Conservation (phyloP, 2,113 vertebrate genomes). For the Pontoporia blainvillei region DNA sequence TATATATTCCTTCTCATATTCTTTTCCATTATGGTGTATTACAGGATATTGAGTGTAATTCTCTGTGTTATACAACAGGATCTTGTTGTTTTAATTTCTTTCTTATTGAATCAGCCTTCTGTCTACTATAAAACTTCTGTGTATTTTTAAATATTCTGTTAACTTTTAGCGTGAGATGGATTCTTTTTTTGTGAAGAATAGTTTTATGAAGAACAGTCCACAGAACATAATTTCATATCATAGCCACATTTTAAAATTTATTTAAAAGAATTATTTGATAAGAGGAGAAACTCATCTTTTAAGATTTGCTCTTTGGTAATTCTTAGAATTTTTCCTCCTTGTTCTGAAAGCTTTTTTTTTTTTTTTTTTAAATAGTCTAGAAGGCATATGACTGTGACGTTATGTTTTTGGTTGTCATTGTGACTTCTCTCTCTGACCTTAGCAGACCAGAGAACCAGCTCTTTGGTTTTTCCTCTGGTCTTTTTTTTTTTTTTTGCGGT, state of each 20-base stretch:
- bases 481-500: no score
- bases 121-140: not conserved
- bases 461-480: not conserved
- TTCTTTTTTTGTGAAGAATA: not conserved
- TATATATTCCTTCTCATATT: not conserved
- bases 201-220: not conserved
- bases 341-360: not conserved
- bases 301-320: not conserved
- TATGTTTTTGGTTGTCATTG: not conserved
- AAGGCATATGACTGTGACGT: not conserved
- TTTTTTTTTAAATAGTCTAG: not conserved
- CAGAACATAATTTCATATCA: conserved; percentile 17
- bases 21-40: not conserved
- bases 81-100: not conserved
- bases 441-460: not conserved
- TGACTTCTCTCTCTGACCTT: not conserved
- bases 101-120: not conserved
- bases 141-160: not conserved
- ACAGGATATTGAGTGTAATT: not conserved
- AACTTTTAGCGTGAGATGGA: not conserved
- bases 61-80: not conserved
- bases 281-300: not conserved
- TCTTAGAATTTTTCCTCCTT: conserved; percentile 10
- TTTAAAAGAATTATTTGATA: conserved; percentile 8
- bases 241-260: not conserved